Evolutionary conservation across 2,888 invertebrate genomes (phyloP), one percentile per base, ranked within the genome.

Genomic region (Sinopyrophorus schimmeli): DNA sequence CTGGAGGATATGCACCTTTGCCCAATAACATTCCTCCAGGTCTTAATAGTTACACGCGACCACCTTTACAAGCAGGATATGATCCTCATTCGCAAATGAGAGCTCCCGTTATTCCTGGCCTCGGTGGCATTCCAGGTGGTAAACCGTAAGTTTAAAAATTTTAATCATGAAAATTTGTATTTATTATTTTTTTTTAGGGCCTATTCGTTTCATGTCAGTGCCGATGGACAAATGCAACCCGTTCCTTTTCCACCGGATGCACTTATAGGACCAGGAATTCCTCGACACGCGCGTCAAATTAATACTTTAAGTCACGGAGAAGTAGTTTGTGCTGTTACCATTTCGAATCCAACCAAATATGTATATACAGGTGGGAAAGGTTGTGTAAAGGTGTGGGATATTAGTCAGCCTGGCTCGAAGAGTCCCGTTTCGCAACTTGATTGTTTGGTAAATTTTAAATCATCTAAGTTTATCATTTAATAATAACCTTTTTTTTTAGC

Each of bases 351-450:
- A 50, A 87, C 89, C 54, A 82, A 92, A 62, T 90, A 92, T 73
- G 93, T 96, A n/a, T 98, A 96, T 76, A 98, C 98, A 0, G 98
- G 96, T 15, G 96, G 96, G 55, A 97, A 96, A 76, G 93, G 93
- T 47, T 92, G 92, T 74, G 92, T 93, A 27, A 93, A 93, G 76
- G 89, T 93, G 27, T 86, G 86, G 86, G 86, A 86, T 66, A 86
- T 86, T 63, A 82, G 83, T 65, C 84, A 88, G 68, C 86, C 87
- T 16, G 83, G 82, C 35, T 83, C 82, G 62, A 88, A 88, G 70
- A 84, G 80, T 67, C 89, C 89, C 21, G 85, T 92, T 1, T 87
- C 88, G 38, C 89, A 92, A 64, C 74, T 95, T 21, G 95, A 96
- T 68, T 92, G 92, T 73, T 75, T 92, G 73, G 82, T 83, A 74